Base-by-base conservation (phyloP, 37 sponge, comb jelly and placozoan genomes). In the Petrosia ficiformis region DNA sequence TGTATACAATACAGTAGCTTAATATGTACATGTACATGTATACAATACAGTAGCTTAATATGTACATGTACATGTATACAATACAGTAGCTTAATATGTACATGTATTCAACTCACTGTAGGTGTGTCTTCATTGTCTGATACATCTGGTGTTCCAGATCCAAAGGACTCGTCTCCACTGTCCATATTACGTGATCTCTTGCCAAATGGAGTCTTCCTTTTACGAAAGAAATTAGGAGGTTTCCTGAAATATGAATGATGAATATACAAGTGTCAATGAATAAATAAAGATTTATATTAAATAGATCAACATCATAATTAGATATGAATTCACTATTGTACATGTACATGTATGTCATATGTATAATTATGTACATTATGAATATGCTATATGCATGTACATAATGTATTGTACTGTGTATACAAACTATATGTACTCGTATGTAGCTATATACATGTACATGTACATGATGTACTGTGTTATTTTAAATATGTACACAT, bases 121-220 rank as follows among this genome's bases (percentile, higher is more conserved):
- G 33, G 21, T 3, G 33, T 44, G 25, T 73, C 48, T 24, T 33
- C 54, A 29, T 70, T 44, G 28, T 73, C 74, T 40, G 44, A 38
- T 22, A 52, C 74, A 52, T 73, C 74, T 29, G 56, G 56, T 56
- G 43, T 44, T 1, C 39, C 69, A 4, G 35, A 34, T 68, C 39
- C 69, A 16, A 54, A 73, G 4, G 74, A 73, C 2, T 54, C 74
- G 4, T 73, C 74, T 52, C 24, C 74, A 28, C 31, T 43, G 22
- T 52, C 57, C 74, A 26, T 68, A 10, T 8, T 14, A 48, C 54
- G 54, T 8, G 54, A 48, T 14, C 54, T 48, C 14, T 48, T 48
- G 54, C 14, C 8, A 14, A 48, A 19, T 48, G 54, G 54, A 48
- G 54, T 48, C 54, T 48, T 48, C 8, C 54, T 8, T 14, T 48